Conservation (phyloP, 2,113 vertebrate species). For the Sorex fumeus region DNA sequence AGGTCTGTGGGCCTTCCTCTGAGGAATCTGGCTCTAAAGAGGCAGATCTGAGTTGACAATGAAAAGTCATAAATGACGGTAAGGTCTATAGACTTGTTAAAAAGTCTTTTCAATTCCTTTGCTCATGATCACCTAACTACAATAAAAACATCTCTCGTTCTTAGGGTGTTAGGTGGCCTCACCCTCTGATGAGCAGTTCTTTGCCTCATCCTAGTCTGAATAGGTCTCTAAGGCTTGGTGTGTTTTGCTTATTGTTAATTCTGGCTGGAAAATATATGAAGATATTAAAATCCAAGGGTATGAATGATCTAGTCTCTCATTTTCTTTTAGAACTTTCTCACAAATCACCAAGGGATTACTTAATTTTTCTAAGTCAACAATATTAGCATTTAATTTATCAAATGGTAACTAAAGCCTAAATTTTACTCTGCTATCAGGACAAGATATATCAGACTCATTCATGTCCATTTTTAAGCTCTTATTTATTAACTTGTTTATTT, state of each 20-base stretch:
- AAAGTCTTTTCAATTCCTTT: background rate
- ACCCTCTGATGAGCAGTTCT: background rate
- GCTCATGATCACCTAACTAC: background rate
- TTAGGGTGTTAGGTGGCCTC: background rate
- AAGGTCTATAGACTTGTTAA: background rate
- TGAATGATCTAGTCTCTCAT: background rate
- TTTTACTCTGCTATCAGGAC: constrained; percentile 39
- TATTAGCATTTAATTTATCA: constrained; percentile 50
- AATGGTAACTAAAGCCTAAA: constrained; percentile 33
- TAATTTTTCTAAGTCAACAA: background rate
- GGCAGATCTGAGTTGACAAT: background rate
- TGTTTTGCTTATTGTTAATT: background rate
- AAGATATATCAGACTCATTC: background rate
- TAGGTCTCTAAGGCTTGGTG: background rate
- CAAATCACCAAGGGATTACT: background rate
- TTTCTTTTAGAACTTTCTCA: background rate
- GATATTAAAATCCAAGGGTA: background rate
- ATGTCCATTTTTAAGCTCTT: background rate
- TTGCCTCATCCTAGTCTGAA: background rate
- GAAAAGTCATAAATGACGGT: too few relatives aligned
- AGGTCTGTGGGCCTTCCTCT: background rate
- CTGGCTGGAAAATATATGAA: background rate
- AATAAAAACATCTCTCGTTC: background rate
- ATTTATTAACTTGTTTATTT: constrained; percentile 55
- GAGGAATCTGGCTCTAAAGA: constrained; percentile 8